Base-by-base conservation (phyloP, 64 coral and sea anemone genomes). In the Montipora foliosa region DNA sequence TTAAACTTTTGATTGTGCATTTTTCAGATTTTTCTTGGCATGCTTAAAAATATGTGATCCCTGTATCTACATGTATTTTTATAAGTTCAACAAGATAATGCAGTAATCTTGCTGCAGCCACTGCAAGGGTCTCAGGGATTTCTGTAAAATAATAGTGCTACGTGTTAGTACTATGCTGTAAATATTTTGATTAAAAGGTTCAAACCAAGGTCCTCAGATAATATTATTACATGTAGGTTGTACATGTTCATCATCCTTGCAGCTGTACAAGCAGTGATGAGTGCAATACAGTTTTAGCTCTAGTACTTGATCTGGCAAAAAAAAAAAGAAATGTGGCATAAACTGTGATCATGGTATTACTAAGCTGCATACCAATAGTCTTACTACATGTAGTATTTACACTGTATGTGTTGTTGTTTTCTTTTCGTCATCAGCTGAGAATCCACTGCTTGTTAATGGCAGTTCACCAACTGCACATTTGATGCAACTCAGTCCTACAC, bases 371-470 rank as follows among this genome's bases (percentile, higher is more conserved):
- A 37, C 37, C 37, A 37, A 37, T 37, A 37, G 37, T 37, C 37
- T 5, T 55, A 9, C 13, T 4, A 12, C 13, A 64, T 64, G 9
- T 64, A 64, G 14, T 64, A 16, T 64, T 64, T 12, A 16, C 53
- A 57, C 4, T 14, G 8, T 55, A 55, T 64, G 9, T 4, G 13
- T 64, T 14, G 7, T n/a, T 8, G 1, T 24, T 19, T 77, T 58
- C 67, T 83, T 84, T 69, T 13, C 50, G 77, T 74, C 67, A 12
- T 17, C 44, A 90, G 79, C 46, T 61, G 87, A 60, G 6, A 82
- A 75, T 69, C 11, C 45, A 8, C 17, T 12, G 47, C 83, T 89
- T 81, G 79, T 90, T 4, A 94, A 90, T 78, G 93, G 93, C 83
- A 87, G 87, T 46, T 94, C 92, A 62, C 87, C 92, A 76, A 81